These are phyloP conservation scores for Pelodiscus sinensis DNA, from an alignment of 2,113 vertebrate species.

Conservation along the genomic window DNA sequence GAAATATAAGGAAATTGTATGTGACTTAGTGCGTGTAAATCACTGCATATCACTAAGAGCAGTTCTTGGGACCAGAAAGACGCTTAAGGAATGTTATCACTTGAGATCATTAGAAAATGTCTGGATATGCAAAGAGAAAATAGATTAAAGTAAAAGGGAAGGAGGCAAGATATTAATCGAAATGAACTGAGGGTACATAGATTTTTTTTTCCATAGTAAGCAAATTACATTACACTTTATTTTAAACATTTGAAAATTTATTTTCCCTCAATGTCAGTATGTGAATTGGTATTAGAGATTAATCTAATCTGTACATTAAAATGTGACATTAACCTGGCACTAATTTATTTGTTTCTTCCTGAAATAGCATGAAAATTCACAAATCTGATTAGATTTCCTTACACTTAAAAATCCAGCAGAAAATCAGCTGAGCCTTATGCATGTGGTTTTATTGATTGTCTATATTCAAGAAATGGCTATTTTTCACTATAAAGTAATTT, in stretches of 20 bases:
- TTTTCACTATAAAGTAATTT: background rate
- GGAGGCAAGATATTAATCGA: background rate
- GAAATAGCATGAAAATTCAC: background rate
- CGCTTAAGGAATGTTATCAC: background rate
- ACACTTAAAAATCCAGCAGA: background rate
- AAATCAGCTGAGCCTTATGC: background rate
- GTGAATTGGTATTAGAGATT: background rate
- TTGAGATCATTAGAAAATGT: accelerated
- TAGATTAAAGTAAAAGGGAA: background rate
- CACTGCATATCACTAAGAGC: background rate
- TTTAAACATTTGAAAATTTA: background rate
- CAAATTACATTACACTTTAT: background rate
- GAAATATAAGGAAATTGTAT: background rate
- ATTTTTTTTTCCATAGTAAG: background rate
- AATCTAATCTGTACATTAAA: background rate
- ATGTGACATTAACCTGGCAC: background rate
- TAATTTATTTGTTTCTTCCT: background rate
- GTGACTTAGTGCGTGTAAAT: background rate
- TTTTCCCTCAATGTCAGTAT: background rate
- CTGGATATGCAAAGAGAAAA: background rate
- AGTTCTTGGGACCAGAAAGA: background rate
- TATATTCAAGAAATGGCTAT: background rate
- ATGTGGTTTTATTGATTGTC: background rate
- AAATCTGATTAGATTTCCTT: background rate
- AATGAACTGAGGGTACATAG: background rate